Percentiles rank a stretch among this genome's conserved stretches.
Evolutionary conservation across 2,888 invertebrate genomes (phyloP).

Genomic region (Coelopa pilipes): DNA sequence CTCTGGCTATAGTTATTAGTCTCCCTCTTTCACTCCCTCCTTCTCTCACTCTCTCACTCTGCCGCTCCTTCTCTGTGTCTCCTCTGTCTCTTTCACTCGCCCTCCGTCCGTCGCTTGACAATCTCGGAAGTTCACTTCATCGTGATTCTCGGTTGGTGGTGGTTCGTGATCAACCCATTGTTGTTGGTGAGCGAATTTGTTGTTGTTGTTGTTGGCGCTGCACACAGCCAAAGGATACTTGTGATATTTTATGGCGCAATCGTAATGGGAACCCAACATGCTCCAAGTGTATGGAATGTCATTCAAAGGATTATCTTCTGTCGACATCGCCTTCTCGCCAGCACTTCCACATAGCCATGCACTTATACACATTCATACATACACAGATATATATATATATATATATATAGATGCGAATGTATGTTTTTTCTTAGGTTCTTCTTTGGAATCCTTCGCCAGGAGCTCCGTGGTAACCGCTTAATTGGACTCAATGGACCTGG

Average conservation of each 20-base stretch:
- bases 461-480: too few relatives aligned
- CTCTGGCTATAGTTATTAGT: neutral
- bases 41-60: neutral
- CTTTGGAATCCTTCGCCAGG: too few relatives aligned
- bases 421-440: neutral
- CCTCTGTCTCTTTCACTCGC: constrained; percentile 20
- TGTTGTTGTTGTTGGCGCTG: constrained; percentile 21
- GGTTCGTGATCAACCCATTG: constrained; percentile 44
- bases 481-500: too few relatives aligned
- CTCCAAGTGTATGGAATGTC: constrained; percentile 17
- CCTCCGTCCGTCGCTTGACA: constrained; percentile 40
- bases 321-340: constrained; percentile 5
- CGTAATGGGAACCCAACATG: constrained; percentile 23
- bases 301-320: constrained; percentile 28
- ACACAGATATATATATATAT: neutral
- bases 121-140: constrained; percentile 47
- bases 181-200: neutral
- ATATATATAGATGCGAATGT: neutral
- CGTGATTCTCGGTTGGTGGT: neutral
- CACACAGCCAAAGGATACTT: neutral
- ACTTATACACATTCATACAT: neutral
- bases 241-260: constrained; percentile 25
- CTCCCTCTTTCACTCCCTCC: constrained; percentile 19
- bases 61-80: neutral
- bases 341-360: constrained; percentile 1